Percentiles rank a stretch among this genome's conserved stretches.
Evolutionary conservation across 2,888 invertebrate species (phyloP).

Genomic region (Microctonus aethiopoides): DNA sequence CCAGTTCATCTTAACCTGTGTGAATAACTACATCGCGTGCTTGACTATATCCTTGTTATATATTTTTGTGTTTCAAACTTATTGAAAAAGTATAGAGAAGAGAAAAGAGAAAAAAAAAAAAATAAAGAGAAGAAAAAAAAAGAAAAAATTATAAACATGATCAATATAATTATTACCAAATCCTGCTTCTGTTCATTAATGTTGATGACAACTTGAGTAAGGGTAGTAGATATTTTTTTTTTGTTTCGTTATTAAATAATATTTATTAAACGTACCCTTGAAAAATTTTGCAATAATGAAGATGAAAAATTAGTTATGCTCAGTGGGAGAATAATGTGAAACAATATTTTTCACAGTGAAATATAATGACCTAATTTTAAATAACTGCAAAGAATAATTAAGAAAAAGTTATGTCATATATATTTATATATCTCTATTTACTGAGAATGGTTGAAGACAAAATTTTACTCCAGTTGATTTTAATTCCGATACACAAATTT

Average conservation of each 20-base stretch:
- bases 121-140: neutral
- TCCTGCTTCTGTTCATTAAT: too few species aligned
- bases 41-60: neutral
- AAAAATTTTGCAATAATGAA: neutral
- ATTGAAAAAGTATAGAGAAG: neutral
- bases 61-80: neutral
- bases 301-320: neutral
- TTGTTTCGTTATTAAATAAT: too few species aligned
- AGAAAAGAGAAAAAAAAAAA: neutral
- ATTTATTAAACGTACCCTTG: too few species aligned
- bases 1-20: slow-evolving; percentile 2
- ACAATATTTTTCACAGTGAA: neutral
- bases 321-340: neutral
- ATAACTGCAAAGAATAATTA: too few species aligned
- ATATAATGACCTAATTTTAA: slow-evolving; percentile 40
- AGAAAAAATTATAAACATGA: too few species aligned
- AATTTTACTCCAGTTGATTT: slow-evolving; percentile 4
- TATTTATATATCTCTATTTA: neutral
- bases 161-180: too few species aligned
- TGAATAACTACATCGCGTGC: neutral
- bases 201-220: too few species aligned
- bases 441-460: too few species aligned
- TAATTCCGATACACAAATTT: neutral
- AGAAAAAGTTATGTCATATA: too few species aligned
- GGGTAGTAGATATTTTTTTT: too few species aligned